Evolutionary conservation across 2,797 vertebrate genomes (phyloP).

Genomic region (Spinus pinus): DNA sequence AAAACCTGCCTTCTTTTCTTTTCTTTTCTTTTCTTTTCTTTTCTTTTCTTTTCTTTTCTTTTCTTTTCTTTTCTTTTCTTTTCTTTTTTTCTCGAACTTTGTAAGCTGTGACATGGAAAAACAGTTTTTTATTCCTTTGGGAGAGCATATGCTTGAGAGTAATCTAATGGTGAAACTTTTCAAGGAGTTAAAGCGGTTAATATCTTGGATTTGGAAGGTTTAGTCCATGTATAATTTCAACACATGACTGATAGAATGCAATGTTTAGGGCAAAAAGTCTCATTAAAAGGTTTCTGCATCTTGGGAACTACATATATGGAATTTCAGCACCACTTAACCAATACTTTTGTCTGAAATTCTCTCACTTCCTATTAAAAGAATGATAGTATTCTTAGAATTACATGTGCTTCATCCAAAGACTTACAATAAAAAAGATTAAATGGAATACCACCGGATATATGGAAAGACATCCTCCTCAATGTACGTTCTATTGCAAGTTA

Average conservation of each 20-base stretch:
- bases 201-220: neutral
- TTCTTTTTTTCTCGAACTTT: neutral
- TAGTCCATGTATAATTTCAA: neutral
- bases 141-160: neutral
- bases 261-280: neutral
- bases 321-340: neutral
- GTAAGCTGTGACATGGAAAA: neutral
- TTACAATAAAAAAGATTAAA: neutral
- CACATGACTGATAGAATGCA: neutral
- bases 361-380: neutral
- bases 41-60: fast-evolving
- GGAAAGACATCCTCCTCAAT: neutral
- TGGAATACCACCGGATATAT: neutral
- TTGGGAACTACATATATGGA: fast-evolving
- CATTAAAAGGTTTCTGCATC: neutral
- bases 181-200: neutral
- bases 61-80: fast-evolving
- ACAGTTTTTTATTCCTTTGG: neutral
- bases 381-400: neutral
- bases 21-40: fast-evolving
- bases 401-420: neutral
- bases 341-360: neutral
- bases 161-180: neutral
- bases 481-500: neutral
- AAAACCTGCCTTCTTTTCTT: fast-evolving